Evolutionary conservation across 2,113 vertebrate genomes (phyloP).

Genomic region (Lamprotornis superbus): DNA sequence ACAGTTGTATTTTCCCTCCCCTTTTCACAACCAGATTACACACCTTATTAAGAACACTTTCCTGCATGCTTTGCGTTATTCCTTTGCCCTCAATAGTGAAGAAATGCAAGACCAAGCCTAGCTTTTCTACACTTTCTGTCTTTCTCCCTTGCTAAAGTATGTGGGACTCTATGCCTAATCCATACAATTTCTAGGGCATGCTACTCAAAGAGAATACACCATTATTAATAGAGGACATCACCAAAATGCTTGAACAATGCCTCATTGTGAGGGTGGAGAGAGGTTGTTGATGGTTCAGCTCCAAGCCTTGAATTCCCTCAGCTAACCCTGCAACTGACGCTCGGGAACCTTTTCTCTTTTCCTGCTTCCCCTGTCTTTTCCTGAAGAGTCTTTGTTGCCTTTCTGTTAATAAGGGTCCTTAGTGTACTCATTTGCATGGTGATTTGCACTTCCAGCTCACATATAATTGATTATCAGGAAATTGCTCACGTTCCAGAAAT

Average conservation of each 20-base stretch:
- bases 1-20: neutral
- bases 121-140: neutral
- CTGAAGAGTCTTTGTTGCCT: slow-evolving; percentile 6
- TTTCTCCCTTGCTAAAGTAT: neutral
- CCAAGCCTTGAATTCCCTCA: neutral
- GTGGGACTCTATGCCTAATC: neutral
- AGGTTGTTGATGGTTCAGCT: neutral
- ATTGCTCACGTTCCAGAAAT: neutral
- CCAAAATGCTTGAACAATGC: slow-evolving; percentile 19
- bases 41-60: slow-evolving; percentile 29
- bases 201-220: neutral
- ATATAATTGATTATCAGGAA: neutral
- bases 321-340: slow-evolving; percentile 25
- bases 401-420: neutral
- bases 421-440: neutral
- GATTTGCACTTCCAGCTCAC: neutral
- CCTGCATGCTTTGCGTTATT: neutral
- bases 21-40: neutral
- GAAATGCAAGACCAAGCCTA: neutral
- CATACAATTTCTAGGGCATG: neutral
- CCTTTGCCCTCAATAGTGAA: neutral
- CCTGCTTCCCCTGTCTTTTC: neutral
- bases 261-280: neutral
- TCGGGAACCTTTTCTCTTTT: slow-evolving; percentile 1
- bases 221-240: slow-evolving; percentile 42